Base-by-base conservation (phyloP, 2,888 invertebrate genomes). In the Caenorhabditis panamensis region DNA sequence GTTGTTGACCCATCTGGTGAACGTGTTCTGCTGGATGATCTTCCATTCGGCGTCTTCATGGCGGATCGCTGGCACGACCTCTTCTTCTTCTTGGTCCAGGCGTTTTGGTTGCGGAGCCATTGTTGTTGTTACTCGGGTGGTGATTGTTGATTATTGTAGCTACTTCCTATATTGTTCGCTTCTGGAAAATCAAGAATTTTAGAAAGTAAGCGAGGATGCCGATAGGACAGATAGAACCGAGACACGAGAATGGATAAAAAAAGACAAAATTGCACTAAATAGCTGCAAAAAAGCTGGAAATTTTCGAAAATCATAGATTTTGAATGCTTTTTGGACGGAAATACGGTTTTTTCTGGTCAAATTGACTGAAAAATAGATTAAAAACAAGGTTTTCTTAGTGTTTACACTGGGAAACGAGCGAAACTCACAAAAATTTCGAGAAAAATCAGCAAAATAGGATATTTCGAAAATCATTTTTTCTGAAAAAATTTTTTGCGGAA, bases 1-100 rank as follows among this genome's bases (percentile, higher is more conserved):
- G 91, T 96, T 95, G 92, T 96, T 96, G 68, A 95, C 95, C 96
- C 96, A 96, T 91, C 96, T 93, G 41, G 96, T 95, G 92, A 96
- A 96, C 82, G 96, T 96, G 92, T 96, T 96, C 92, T 96, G 95
- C 92, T 96, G 96, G 87, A 96, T 96, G 90, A 95, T 94, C 93
- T 96, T 96, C 96, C 96, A 96, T 92, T 95, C 94, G 86, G 96
- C 95, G 93, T 96, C 95, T 11, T 82, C 82, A 64, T 82, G 83
- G 26, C 82, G 84, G 56, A 82, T 80, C 59, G 85, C 82, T 26
- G 85, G 83, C 56, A 85, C 82, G 28, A 85, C 77, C 66, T 79
- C 79, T 61, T 79, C 79, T 54, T 79, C 79, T 53, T 79, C 79
- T 56, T 79, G 79, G 58, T 79, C 79, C 37, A 58, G 73, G 61